A percentile compares a stretch with the other conserved stretches of the same genome.
Conservation (phyloP, 2,888 invertebrate species). For the Drosophila mayaguana region DNA sequence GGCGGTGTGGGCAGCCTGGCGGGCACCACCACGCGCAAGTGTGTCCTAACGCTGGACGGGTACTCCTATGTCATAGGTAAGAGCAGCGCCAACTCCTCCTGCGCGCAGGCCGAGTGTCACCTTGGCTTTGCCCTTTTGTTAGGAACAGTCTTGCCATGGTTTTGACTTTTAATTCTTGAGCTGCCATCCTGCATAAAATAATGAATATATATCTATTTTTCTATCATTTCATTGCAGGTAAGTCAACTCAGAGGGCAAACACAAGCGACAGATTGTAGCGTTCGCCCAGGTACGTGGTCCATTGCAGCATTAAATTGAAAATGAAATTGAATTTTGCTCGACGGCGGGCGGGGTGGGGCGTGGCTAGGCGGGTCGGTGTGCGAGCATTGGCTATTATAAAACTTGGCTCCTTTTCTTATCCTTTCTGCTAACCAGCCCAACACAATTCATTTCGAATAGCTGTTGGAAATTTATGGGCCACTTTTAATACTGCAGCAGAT, state of each 20-base stretch:
- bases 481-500: conserved; percentile 61
- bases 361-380: background rate
- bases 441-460: conserved; percentile 71
- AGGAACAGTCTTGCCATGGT: conserved; percentile 13
- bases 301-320: conserved; percentile 78
- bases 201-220: conserved; percentile 65
- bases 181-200: conserved; percentile 49
- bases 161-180: conserved; percentile 43
- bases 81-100: background rate
- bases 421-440: conserved; percentile 44
- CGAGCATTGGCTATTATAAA: conserved; percentile 61
- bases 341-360: background rate
- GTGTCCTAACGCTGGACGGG: conserved; percentile 93
- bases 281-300: conserved; percentile 57
- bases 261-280: conserved; percentile 37
- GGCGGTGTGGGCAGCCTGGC: conserved; percentile 69
- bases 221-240: conserved; percentile 76
- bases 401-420: conserved; percentile 41
- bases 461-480: conserved; percentile 67
- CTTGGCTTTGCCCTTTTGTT: conserved; percentile 54
- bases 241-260: conserved; percentile 60
- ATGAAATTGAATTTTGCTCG: conserved; percentile 73
- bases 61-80: conserved; percentile 95
- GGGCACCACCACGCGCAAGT: conserved; percentile 89
- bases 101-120: conserved; percentile 32